Evolutionary conservation across 2,797 vertebrate genomes (phyloP).

Genomic region (Characodon lateralis): DNA sequence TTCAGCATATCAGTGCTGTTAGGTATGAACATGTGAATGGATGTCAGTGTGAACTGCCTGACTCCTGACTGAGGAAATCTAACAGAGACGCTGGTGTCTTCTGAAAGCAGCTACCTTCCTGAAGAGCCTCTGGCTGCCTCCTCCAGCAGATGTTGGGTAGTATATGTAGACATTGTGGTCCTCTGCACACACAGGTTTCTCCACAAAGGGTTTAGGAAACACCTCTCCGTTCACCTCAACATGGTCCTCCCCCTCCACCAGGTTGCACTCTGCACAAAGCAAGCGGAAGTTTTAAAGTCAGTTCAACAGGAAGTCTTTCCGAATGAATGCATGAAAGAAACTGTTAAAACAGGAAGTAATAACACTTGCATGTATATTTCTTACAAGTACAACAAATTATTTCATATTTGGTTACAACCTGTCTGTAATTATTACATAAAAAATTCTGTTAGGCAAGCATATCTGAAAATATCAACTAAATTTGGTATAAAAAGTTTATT

Average conservation of each 20-base stretch:
- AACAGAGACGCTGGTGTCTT: background rate
- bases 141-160: constrained; percentile 95
- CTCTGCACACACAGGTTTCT: constrained; percentile 97
- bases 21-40: background rate
- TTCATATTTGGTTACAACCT: background rate
- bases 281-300: background rate
- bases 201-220: constrained; percentile 97
- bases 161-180: constrained; percentile 99
- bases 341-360: background rate
- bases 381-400: background rate
- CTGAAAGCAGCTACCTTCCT: constrained; percentile 82
- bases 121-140: constrained; percentile 97
- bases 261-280: constrained; percentile 72
- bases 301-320: background rate
- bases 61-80: too few species aligned
- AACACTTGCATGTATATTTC: background rate
- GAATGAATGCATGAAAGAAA: background rate
- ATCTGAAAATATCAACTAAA: background rate
- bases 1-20: background rate
- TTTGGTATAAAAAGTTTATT: too few species aligned
- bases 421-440: background rate
- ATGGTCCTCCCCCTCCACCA: constrained; percentile 92
- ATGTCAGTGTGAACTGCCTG: too few species aligned
- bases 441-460: background rate
- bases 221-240: constrained; percentile 96